Evolutionary conservation across 2,113 vertebrate species (phyloP), one percentile per base, ranked within the genome.

Genomic region (Pholis gunnellus): DNA sequence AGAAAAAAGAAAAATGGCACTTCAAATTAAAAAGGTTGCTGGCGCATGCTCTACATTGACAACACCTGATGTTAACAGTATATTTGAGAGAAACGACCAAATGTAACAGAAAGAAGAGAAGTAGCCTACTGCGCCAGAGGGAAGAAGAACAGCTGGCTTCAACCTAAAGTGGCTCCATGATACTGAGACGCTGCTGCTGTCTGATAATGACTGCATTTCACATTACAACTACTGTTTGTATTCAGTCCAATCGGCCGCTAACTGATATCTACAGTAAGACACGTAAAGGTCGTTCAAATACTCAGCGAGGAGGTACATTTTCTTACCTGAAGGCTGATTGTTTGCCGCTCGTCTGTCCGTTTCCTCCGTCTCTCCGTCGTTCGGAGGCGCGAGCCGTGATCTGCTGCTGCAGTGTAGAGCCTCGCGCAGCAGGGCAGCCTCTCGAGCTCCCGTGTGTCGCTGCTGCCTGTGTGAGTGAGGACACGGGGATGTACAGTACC

Each of bases 341-440:
- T 50, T 18, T 22, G 50, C 50, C 27, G 56, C 56, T 27, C 25
- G 5, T 25, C 25, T 27, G 56, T 18, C 18, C 18, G 48, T 18
- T 8, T 50, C 8, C 48, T 20, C 48, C 48, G 48, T 50, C 48
- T 17, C 34, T 42, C 38, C 1, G 15, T 11, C 14, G 9, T 29
- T 63, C 5, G 9, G 59, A 57, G 25, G 76, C 83, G 8, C 83
- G 79, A 57, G 86, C 79, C 5, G 61, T 34, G 9, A 15, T 66
- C 9, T 70, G 60, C 77, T 76, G 90, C 90, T 59, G 56, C 56
- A 59, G 56, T 81, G 88, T 52, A 8, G 0, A 36, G 79, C 75
- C 72, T 66, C 88, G 86, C 31, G 90, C 82, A 18, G 78, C 75
- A 38, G 75, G 20, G 70, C 65, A 64, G 71, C 57, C 38, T 72